Percentiles rank a stretch among this genome's conserved stretches.
Evolutionary conservation across 2,797 vertebrate genomes (phyloP).

Genomic region (Chiroxiphia lanceolata): DNA sequence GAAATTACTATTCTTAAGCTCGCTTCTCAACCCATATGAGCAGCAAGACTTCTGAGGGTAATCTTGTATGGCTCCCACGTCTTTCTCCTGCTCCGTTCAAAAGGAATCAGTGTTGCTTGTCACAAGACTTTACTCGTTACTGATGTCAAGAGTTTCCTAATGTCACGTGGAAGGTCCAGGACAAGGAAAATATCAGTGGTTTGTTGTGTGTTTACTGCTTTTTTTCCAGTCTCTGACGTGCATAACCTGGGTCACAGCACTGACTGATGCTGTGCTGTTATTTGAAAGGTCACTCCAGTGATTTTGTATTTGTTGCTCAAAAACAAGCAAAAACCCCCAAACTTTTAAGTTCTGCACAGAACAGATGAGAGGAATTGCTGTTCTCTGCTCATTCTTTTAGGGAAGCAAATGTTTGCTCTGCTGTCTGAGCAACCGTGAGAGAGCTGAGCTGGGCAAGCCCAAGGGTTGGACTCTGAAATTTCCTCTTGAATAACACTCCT

Average conservation of each 20-base stretch:
- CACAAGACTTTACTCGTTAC: background rate
- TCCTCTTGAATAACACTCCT: background rate
- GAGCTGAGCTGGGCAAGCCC: background rate
- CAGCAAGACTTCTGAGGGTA: background rate
- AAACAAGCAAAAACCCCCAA: background rate
- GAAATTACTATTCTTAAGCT: background rate
- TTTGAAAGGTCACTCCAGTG: background rate
- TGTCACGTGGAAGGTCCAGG: background rate
- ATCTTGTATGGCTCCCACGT: background rate
- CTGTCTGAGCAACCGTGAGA: background rate
- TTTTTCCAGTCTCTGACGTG: background rate
- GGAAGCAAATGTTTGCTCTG: background rate
- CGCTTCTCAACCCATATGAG: rapidly evolving
- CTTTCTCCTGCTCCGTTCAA: background rate
- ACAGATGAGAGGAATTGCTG: background rate
- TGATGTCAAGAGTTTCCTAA: background rate
- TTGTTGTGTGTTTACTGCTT: background rate
- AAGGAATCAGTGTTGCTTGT: background rate
- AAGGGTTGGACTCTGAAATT: background rate
- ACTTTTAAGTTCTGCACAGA: background rate
- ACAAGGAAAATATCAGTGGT: background rate
- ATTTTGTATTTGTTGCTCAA: background rate
- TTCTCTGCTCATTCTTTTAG: background rate
- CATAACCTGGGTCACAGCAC: background rate
- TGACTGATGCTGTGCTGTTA: background rate